Base-by-base conservation (phyloP, 2,888 invertebrate genomes). In the Meganola albula region DNA sequence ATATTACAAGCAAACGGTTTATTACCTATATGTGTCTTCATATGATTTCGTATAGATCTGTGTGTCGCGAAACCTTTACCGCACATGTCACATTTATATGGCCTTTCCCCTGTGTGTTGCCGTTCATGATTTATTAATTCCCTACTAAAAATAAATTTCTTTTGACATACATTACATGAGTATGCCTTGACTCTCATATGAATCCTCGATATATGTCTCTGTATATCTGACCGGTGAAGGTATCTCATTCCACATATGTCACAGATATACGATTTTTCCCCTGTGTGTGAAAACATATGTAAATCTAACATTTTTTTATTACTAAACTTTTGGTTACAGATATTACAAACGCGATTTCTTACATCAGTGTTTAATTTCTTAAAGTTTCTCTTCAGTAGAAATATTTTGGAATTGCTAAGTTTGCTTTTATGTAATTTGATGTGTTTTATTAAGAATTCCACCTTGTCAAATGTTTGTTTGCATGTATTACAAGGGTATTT, bases 271-370 rank as follows among this genome's bases (percentile, higher is more conserved):
- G 83, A 84, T 2, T 63, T 63, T 36, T 84, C 83, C 0, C 82
- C 82, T 0, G 84, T 82, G 11, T 84, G 83, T 0, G 79, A 83
- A 4, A 68, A 51, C 42, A 78, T 76, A 45, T 84, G 83, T 0
- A 78, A 74, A 40, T 82, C 84, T 6, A 84, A 46, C 0, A 83
- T 82, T 30, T 83, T 82, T 31, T 74, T 82, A 16, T 84, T 82
- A 0, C 73, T 69, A 13, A 79, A 78, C 0, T 72, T 59, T 22
- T 77, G 77, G 1, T 60, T 58, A 27, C 83, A 83, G 0, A 75
- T 46, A 0, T 58, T 50, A 24, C 82, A 83, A 2, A 58, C 54
- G 14, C 60, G 80, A 16, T 76, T 78, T 10, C 60, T 61, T 26
- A 79, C 80, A 0, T 76, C 77, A 0, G 76, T 75, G 10, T 84